Conservation (phyloP, 1,140 invertebrate genomes). For the Coptotermes formosanus region DNA sequence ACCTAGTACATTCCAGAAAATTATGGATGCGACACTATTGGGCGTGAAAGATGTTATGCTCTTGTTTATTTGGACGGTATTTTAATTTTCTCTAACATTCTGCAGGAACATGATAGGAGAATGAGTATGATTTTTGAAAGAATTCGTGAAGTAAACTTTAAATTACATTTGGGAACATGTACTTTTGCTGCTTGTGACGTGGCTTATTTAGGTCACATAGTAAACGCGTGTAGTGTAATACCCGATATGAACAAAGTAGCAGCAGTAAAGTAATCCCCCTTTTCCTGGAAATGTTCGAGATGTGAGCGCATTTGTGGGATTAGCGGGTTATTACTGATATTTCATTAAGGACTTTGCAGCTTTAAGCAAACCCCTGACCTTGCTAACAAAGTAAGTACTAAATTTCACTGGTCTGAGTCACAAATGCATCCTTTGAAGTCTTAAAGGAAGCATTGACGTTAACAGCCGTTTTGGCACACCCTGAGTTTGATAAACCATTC, state of each 20-base stretch:
- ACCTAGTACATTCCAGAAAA: too few relatives aligned
- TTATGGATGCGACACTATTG: too few relatives aligned
- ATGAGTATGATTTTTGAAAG: background rate
- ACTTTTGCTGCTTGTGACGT: background rate
- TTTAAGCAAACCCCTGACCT: background rate
- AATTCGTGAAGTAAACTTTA: background rate
- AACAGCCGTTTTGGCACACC: too few relatives aligned
- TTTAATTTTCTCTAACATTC: too few relatives aligned
- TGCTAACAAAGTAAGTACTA: too few relatives aligned
- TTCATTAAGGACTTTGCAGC: background rate
- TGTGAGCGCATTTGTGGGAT: background rate
- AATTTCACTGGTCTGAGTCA: too few relatives aligned
- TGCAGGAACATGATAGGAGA: too few relatives aligned
- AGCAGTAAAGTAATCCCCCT: background rate
- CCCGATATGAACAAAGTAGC: background rate
- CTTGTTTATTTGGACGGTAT: too few relatives aligned
- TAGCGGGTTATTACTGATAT: background rate
- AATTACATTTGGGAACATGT: background rate
- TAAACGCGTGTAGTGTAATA: background rate
- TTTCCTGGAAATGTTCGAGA: background rate
- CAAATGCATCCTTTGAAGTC: too few relatives aligned
- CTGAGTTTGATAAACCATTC: too few relatives aligned
- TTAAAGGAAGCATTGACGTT: too few relatives aligned
- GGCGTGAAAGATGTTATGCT: too few relatives aligned
- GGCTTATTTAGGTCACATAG: background rate